These are phyloP conservation scores for Corythornis vintsioides DNA, from an alignment of 2,113 vertebrate genomes.

Conservation along the genomic window DNA sequence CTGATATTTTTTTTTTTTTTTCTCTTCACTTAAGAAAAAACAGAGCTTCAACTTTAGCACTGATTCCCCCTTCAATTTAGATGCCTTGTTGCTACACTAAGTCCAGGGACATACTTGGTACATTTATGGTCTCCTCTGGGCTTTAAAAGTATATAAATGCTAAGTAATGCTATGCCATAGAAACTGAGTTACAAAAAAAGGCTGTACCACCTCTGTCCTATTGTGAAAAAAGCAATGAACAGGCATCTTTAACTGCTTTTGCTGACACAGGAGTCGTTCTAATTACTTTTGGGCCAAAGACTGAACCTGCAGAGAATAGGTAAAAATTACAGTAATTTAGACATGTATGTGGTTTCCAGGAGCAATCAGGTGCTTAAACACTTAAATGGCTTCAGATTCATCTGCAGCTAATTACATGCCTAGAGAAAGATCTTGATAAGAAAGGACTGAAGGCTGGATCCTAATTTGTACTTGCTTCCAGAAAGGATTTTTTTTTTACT, in stretches of 20 bases:
- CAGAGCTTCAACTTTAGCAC: not conserved
- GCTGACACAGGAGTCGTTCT: not conserved
- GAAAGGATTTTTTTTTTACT: not conserved
- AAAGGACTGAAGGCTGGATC: not conserved
- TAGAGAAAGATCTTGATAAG: not conserved
- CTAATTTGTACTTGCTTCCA: not conserved
- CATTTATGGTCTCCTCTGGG: not conserved
- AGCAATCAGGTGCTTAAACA: constrained; percentile 13
- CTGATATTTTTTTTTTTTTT: not conserved
- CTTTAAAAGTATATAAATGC: not conserved
- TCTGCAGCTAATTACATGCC: constrained; percentile 17
- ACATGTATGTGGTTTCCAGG: not conserved
- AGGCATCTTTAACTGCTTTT: not conserved
- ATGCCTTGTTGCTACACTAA: not conserved
- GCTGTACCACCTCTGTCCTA: not conserved
- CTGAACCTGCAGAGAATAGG: not conserved
- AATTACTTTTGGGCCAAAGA: not conserved
- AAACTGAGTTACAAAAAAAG: not conserved
- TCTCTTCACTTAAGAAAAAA: not conserved
- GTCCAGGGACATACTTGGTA: not conserved
- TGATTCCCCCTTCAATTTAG: not conserved
- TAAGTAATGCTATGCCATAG: not conserved
- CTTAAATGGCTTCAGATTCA: constrained; percentile 11
- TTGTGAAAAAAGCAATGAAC: not conserved
- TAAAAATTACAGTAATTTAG: constrained; percentile 12